Base-by-base conservation (phyloP, 2,888 invertebrate species). In the Emmelina monodactyla region DNA sequence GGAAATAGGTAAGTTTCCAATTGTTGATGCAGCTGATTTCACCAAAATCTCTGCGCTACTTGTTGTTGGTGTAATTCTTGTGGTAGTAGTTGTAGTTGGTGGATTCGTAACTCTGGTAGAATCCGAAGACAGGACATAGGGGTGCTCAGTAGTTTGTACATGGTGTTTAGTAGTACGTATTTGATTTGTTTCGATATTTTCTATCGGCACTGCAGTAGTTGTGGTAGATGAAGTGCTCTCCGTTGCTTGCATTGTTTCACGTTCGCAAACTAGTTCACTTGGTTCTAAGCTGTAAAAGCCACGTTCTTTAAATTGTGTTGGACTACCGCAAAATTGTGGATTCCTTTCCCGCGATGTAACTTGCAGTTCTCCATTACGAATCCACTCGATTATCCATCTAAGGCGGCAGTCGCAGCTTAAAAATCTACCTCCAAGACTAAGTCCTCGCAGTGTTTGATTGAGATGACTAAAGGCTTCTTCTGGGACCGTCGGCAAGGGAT, bases 301-400 rank as follows among this genome's bases (percentile, higher is more conserved):
- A 31, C 89, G 83, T 42, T 92, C 90, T 37, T 91, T 84, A 51
- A 94, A 88, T 43, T 87, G 82, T 1, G 86, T 80, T 1, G 95
- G 95, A 46, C 87, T 87, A 10, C 94, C 94, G 56, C 94, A 95
- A 66, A 94, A 95, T 64, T 95, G 94, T 5, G 94, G 94, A 65
- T 92, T 93, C 50, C 93, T 83, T 67, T 95, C 95, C 29, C 94
- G 84, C 43, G 94, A 94, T 9, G 94, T 94, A 13, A 95, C 94
- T 83, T 95, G 94, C 28, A 95, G 80, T 60, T 94, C 94, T 10
- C 88, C 88, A 44, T 88, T 88, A 34, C 88, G 84, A 48, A 94
- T 93, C 95, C 94, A 95, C 57, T 94, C 88, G 40, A 91, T 88
- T 39, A 94, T 89, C 95, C 95, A 95, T 6, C 88, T 84, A 32